Base-by-base conservation (phyloP, 2,797 vertebrate species). In the Spheniscus humboldti region DNA sequence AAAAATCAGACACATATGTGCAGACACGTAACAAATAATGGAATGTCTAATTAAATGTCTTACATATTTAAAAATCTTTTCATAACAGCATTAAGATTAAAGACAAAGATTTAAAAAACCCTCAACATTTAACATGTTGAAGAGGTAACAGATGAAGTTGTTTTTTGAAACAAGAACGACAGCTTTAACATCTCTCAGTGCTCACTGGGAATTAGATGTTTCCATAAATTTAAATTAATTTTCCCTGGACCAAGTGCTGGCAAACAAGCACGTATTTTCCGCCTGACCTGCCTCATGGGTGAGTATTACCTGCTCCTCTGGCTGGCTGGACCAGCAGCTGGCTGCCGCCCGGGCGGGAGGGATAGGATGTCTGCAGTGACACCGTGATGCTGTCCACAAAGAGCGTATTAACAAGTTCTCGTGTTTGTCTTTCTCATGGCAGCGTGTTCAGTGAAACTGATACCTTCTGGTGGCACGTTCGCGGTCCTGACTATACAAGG, bases 361-460 rank as follows among this genome's bases (percentile, higher is more conserved):
- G 63, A 31, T 39, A 1, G 45, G 28, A 3, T 83, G 88, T 74
- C 88, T 3, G 67, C 0, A 9, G 31, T 9, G 71, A n/a, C 56
- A 22, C 11, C 0, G 1, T 0, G 23, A 9, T 2, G 72, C 3
- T 47, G 39, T 15, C 39, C n/a, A 33, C 20, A 2, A 11, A 5
- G 18, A 14, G n/a, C 9, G 0, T 0, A 4, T 16, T 11, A 18
- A 5, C 72, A 15, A n/a, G 8, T 8, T 57, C 43, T 56, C 43
- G 0, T 1, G 23, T 43, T 79, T 56, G 30, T 86, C 78, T 31
- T 8, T 9, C 12, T 25, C 35, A 50, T 33, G 60, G 1, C 53
- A 28, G 45, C 3, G 3, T 5, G 15, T 39, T 33, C 48, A 6
- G 17, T 22, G 80, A 55, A 30, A 55, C 39, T 0, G 30, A 74